Base-by-base conservation (phyloP, 1,140 invertebrate genomes). In the Luehdorfia chinensis region DNA sequence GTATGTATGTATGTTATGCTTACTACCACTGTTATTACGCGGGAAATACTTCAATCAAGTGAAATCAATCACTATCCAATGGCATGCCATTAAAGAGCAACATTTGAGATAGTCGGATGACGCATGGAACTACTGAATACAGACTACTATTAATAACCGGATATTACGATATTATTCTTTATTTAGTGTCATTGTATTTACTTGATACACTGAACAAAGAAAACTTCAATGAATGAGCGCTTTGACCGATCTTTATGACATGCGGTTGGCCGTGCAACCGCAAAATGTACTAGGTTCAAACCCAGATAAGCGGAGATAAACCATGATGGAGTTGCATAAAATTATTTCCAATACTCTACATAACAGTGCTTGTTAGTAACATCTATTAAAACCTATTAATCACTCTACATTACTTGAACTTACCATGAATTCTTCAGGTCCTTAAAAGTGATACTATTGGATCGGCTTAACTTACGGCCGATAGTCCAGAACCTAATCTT, bases 391-490 rank as follows among this genome's bases (percentile, higher is more conserved):
- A n/a, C n/a, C n/a, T n/a, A n/a, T n/a, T n/a, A n/a, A n/a, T n/a
- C n/a, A n/a, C n/a, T n/a, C n/a, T n/a, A n/a, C n/a, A n/a, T n/a
- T n/a, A n/a, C n/a, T n/a, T n/a, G 12, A 32, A 68, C 72, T 75
- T 60, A 84, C 84, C 83, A 87, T 41, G 87, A 88, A 66, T 87
- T 90, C 72, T 84, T 89, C 5, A 90, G 59, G 55, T 90, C 88
- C 55, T 88, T 88, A 34, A 90, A 84, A 12, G 78, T 89, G 59
- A 90, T 90, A 67, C 89, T 90, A 59, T 86, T 89, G 12, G 87
- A 84, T 47, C 88, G 78, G 12, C 67, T 75, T 8, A 81, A 53
- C 19, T 73, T 85, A 21, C 70, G 66, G 13, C 83, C 74, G 47
- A 88, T 66, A 6, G 85, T 88, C 88, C 88, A 90, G 63, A 90